phyloP scores from a whole-genome alignment of 2,888 invertebrate species.

The Eilema sororculum region DNA sequence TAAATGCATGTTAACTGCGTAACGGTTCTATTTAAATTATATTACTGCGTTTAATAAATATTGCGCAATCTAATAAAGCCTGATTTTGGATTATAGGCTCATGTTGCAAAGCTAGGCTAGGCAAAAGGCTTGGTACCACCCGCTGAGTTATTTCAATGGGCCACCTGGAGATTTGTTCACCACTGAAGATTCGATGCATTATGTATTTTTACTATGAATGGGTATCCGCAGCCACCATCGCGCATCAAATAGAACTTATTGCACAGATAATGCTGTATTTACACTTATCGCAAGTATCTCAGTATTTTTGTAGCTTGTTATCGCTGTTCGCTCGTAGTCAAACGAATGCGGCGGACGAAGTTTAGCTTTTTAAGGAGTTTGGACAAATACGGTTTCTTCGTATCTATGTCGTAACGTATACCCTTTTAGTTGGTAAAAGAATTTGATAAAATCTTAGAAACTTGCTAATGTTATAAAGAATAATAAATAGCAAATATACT shows the following conservation, averaged over 20 bases:
- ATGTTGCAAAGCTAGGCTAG: not conserved
- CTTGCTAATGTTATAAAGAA: too few species aligned
- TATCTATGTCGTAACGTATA: not conserved
- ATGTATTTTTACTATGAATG: constrained; percentile 42
- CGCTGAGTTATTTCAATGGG: constrained; percentile 43
- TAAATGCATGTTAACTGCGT: not conserved
- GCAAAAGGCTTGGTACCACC: constrained; percentile 15
- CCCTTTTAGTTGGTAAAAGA: not conserved
- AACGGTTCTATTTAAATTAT: not conserved
- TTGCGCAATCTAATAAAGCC: not conserved
- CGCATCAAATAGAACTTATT: constrained; percentile 12
- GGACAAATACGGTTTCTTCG: constrained; percentile 17
- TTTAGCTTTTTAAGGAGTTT: constrained; percentile 15
- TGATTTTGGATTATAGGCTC: constrained; percentile 4
- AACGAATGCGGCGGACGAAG: constrained; percentile 11
- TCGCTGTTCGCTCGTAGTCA: not conserved
- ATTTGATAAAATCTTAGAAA: not conserved
- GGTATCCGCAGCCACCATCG: constrained; percentile 3
- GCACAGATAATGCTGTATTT: not conserved
- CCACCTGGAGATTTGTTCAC: constrained; percentile 33
- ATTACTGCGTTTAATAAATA: not conserved
- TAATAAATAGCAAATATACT: too few species aligned
- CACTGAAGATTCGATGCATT: constrained; percentile 35
- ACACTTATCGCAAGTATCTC: constrained; percentile 7
- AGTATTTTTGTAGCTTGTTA: constrained; percentile 16